Conservation (phyloP, 2,797 vertebrate species). For the Otus scops region DNA sequence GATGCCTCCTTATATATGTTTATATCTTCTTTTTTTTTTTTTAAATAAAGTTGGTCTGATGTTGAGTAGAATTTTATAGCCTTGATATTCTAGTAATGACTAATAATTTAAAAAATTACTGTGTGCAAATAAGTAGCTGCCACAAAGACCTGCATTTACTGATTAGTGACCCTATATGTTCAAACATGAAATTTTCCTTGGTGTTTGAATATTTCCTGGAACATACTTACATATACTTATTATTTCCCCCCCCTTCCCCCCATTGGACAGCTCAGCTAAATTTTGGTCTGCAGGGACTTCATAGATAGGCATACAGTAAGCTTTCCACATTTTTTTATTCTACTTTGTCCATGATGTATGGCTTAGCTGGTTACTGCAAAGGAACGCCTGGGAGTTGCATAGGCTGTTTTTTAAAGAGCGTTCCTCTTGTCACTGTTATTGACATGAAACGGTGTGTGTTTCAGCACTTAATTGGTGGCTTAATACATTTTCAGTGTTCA, state of each 20-base stretch:
- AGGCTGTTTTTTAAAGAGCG: background rate
- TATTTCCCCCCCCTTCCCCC: rapidly evolving
- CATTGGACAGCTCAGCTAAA: background rate
- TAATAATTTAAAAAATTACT: background rate
- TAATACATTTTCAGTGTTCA: background rate
- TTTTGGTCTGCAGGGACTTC: background rate
- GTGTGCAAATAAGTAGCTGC: background rate
- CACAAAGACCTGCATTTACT: background rate
- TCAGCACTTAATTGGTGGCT: conserved; percentile 5
- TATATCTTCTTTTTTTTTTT: background rate
- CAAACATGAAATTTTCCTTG: background rate
- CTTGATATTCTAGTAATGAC: background rate
- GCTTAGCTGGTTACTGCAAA: background rate
- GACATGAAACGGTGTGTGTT: background rate
- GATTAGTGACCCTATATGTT: background rate
- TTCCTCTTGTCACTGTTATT: background rate
- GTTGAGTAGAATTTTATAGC: background rate
- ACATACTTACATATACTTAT: background rate
- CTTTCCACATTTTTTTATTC: background rate
- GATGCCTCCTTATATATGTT: background rate
- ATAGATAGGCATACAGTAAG: background rate
- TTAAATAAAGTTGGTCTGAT: background rate
- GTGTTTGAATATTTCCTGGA: background rate
- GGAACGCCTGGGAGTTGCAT: background rate
- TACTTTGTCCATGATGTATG: background rate